Evolutionary conservation across 2,888 invertebrate genomes (phyloP).

Genomic region (Bibio marci): DNA sequence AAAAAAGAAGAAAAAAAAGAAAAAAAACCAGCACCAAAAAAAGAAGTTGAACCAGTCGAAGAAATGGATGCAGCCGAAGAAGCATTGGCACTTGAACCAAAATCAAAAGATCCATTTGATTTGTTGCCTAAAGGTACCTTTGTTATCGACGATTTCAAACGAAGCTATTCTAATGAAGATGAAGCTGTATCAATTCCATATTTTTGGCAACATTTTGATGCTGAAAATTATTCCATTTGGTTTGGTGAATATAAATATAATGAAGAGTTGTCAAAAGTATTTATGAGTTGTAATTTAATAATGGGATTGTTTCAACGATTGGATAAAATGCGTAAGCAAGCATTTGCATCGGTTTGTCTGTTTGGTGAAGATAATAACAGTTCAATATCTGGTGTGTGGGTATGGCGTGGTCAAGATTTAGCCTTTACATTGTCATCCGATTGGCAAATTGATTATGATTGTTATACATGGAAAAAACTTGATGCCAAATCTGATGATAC

Average conservation of each 20-base stretch:
- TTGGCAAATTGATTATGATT: slow-evolving; percentile 95
- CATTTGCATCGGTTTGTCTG: slow-evolving; percentile 84
- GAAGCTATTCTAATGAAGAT: slow-evolving; percentile 92
- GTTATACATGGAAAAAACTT: slow-evolving; percentile 88
- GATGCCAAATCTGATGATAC: slow-evolving; percentile 65
- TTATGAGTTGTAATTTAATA: slow-evolving; percentile 98
- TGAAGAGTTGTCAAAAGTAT: slow-evolving; percentile 76
- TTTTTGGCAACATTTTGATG: slow-evolving; percentile 97
- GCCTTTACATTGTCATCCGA: slow-evolving; percentile 81
- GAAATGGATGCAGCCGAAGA: slow-evolving; percentile 51
- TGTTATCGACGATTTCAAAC: slow-evolving; percentile 93
- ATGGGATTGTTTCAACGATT: slow-evolving; percentile 95
- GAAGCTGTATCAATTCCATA: slow-evolving; percentile 86
- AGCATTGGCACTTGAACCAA: slow-evolving; percentile 55
- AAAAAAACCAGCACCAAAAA: slow-evolving; percentile 29
- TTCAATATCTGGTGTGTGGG: slow-evolving; percentile 91
- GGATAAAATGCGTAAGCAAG: slow-evolving; percentile 94
- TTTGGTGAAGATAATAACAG: slow-evolving; percentile 88
- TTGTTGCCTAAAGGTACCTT: slow-evolving; percentile 80
- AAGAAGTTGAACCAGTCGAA: slow-evolving; percentile 33
- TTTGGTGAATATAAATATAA: slow-evolving; percentile 92
- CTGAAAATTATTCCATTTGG: slow-evolving; percentile 95
- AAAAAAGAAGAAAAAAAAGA: slow-evolving; percentile 29
- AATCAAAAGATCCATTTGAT: slow-evolving; percentile 84
- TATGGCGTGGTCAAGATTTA: slow-evolving; percentile 91